phyloP scores from a whole-genome alignment of 1,140 invertebrate species.

The Lepidurus packardi region DNA sequence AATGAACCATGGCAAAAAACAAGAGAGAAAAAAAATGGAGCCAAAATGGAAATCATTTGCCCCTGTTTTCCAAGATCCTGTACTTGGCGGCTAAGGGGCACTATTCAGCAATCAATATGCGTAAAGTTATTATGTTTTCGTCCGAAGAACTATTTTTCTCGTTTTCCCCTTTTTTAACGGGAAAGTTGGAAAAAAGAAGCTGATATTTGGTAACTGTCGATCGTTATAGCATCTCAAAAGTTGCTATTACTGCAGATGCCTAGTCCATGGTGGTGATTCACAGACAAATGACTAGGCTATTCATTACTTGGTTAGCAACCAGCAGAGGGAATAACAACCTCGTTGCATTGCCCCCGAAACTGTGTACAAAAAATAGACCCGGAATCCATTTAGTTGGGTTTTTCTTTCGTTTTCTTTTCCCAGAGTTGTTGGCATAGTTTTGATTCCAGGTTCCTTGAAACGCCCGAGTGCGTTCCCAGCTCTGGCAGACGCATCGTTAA shows the following conservation, averaged over 20 bases:
- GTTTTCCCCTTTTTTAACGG: too few relatives aligned
- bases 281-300: not conserved
- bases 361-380: not conserved
- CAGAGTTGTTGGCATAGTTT: not conserved
- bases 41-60: slow-evolving; percentile 8
- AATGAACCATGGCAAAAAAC: not conserved
- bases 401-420: not conserved
- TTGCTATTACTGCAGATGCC: not conserved
- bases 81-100: not conserved
- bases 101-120: too few relatives aligned
- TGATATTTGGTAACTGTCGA: too few relatives aligned
- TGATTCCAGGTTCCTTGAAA: too few relatives aligned
- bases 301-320: not conserved
- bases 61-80: not conserved
- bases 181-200: too few relatives aligned
- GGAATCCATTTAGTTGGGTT: not conserved
- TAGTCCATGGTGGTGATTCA: not conserved
- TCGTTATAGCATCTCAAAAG: not conserved
- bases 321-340: not conserved
- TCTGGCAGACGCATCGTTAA: not conserved
- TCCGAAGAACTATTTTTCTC: too few relatives aligned
- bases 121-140: too few relatives aligned
- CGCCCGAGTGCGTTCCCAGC: too few relatives aligned
- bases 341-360: not conserved
- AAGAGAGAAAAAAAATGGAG: not conserved